phyloP scores from a whole-genome alignment of 2,888 invertebrate species.

The Caenorhabditis doughertyi region DNA sequence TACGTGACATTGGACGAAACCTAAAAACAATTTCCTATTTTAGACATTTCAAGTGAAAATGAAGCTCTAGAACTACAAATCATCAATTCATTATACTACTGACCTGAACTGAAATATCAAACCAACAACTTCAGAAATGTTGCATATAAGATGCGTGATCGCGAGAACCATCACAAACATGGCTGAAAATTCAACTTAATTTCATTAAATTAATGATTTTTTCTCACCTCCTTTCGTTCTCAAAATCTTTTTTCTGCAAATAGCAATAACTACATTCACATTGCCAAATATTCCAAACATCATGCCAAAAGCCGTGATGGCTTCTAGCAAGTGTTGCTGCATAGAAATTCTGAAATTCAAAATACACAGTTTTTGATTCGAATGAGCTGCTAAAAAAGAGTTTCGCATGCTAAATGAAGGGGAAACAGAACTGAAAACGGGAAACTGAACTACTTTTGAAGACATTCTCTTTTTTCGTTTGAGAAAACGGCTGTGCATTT shows the following conservation, averaged over 20 bases:
- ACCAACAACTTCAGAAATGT: constrained; percentile 47
- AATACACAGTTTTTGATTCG: background rate
- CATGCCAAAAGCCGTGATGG: constrained; percentile 28
- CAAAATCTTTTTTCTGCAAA: constrained; percentile 52
- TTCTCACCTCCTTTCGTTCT: constrained; percentile 56
- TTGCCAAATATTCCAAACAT: constrained; percentile 55
- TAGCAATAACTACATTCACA: constrained; percentile 56
- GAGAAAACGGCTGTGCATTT: background rate
- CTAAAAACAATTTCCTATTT: constrained; percentile 26
- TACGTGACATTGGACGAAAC: constrained; percentile 44
- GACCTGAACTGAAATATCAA: constrained; percentile 36
- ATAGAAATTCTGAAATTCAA: constrained; percentile 21
- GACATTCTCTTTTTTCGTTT: background rate
- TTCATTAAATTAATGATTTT: background rate
- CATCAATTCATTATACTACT: background rate
- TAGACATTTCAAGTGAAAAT: background rate
- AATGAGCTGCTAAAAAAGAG: background rate
- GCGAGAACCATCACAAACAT: constrained; percentile 53
- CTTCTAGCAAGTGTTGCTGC: constrained; percentile 38
- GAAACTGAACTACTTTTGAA: background rate
- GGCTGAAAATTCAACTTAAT: constrained; percentile 12
- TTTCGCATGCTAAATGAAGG: background rate
- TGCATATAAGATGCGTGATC: constrained; percentile 45
- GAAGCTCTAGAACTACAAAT: background rate
- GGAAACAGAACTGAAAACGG: background rate